Percentiles rank a stretch among this genome's conserved stretches.
Conservation (phyloP, 2,113 vertebrate genomes). For the Pelusios castaneus region DNA sequence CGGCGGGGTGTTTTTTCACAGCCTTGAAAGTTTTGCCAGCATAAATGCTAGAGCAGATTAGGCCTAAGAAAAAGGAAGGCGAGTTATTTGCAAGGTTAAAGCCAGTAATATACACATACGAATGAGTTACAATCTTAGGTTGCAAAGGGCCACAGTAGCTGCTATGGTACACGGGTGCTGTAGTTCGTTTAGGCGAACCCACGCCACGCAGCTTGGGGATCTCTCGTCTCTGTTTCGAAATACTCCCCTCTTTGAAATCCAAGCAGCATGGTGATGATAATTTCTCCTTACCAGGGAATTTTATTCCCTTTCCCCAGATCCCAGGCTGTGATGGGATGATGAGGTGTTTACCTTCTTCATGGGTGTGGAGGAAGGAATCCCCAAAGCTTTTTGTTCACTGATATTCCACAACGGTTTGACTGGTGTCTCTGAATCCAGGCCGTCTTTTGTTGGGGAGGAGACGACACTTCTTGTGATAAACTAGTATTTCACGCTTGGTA, state of each 20-base stretch:
- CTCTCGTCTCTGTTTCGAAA: not conserved
- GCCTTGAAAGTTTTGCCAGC: no score
- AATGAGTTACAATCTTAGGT: not conserved
- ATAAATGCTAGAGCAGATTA: no score
- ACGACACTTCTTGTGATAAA: not conserved
- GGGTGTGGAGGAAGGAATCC: not conserved
- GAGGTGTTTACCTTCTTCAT: not conserved
- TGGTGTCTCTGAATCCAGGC: not conserved
- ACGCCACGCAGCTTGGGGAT: not conserved
- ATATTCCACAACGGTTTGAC: not conserved
- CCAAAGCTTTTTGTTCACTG: not conserved
- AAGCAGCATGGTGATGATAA: not conserved
- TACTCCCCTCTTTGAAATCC: not conserved
- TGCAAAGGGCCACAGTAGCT: no score
- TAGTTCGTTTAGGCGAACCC: not conserved
- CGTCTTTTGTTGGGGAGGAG: not conserved
- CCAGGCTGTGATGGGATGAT: not conserved
- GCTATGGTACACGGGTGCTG: no score
- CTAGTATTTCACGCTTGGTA: not conserved
- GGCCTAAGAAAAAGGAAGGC: not conserved
- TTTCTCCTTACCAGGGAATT: no score
- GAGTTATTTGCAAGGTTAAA: not conserved
- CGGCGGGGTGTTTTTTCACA: no score
- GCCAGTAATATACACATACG: not conserved
- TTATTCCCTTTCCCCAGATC: not conserved